Percentiles rank a stretch among this genome's conserved stretches.
Evolutionary conservation across 1,140 invertebrate genomes (phyloP).

Genomic region (Macrobrachium nipponense): DNA sequence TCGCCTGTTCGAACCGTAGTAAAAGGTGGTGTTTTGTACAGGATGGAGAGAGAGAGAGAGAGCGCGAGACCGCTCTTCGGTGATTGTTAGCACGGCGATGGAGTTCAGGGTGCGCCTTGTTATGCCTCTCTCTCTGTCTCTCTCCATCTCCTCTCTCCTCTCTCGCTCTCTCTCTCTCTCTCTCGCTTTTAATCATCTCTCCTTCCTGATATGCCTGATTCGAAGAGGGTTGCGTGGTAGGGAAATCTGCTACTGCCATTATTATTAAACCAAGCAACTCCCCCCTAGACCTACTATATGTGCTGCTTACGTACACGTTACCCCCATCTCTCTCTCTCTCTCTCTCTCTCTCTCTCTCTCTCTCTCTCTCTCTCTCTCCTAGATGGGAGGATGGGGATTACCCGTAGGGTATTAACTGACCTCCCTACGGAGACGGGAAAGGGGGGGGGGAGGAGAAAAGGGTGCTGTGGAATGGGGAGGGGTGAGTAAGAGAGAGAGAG

Average conservation of each 20-base stretch:
- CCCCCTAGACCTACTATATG: background rate
- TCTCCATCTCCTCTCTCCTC: background rate
- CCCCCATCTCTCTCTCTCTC: background rate
- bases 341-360: slow-evolving; percentile 7
- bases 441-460: too few relatives aligned
- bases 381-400: too few relatives aligned
- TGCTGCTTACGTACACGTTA: too few relatives aligned
- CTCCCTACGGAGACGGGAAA: too few relatives aligned
- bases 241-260: background rate
- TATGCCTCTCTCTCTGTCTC: background rate
- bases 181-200: background rate
- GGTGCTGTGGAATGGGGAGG: too few relatives aligned
- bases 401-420: too few relatives aligned
- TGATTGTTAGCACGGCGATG: background rate
- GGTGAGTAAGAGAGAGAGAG: background rate
- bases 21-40: background rate
- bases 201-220: background rate
- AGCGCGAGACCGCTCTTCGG: background rate
- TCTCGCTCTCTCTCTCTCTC: background rate
- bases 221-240: too few relatives aligned
- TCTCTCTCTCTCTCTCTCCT: background rate
- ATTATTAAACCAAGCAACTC: background rate
- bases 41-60: background rate
- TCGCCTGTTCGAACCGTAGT: background rate
- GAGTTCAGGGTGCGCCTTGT: background rate